A percentile compares a stretch with the other conserved stretches of the same genome.
Conservation (phyloP, 2,888 invertebrate genomes). For the Chrysina gloriosa region DNA sequence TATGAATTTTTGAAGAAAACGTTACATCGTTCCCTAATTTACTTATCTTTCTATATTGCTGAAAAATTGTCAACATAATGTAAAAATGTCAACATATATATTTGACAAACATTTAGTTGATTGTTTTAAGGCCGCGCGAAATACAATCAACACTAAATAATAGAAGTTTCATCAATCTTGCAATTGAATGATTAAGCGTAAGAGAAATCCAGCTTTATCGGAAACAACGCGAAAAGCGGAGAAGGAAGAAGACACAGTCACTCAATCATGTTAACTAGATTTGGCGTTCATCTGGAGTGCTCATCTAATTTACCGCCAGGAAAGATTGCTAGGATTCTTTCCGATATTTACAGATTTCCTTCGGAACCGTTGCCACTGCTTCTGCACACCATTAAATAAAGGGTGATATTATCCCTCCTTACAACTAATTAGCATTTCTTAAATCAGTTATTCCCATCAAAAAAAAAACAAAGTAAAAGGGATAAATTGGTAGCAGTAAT, state of each 20-base stretch:
- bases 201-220: slow-evolving; percentile 23
- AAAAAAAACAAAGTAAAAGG: too few species aligned
- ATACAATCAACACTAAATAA: slow-evolving; percentile 14
- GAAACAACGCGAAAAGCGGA: slow-evolving; percentile 11
- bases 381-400: background rate
- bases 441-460: too few species aligned
- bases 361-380: slow-evolving; percentile 24
- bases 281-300: slow-evolving; percentile 57
- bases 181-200: slow-evolving; percentile 9
- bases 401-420: background rate
- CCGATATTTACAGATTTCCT: slow-evolving; percentile 39
- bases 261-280: slow-evolving; percentile 57
- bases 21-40: background rate
- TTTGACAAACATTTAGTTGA: background rate
- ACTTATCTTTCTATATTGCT: background rate
- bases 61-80: background rate
- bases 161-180: slow-evolving; percentile 10
- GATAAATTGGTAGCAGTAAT: too few species aligned
- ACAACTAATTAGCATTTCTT: slow-evolving; percentile 14
- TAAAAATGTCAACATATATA: too few species aligned
- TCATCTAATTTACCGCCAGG: slow-evolving; percentile 56
- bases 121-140: background rate
- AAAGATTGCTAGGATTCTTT: slow-evolving; percentile 52
- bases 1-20: background rate
- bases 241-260: slow-evolving; percentile 47